These are phyloP conservation scores for Antheraea pernyi DNA, from an alignment of 1,140 invertebrate species.

Conservation along the genomic window DNA sequence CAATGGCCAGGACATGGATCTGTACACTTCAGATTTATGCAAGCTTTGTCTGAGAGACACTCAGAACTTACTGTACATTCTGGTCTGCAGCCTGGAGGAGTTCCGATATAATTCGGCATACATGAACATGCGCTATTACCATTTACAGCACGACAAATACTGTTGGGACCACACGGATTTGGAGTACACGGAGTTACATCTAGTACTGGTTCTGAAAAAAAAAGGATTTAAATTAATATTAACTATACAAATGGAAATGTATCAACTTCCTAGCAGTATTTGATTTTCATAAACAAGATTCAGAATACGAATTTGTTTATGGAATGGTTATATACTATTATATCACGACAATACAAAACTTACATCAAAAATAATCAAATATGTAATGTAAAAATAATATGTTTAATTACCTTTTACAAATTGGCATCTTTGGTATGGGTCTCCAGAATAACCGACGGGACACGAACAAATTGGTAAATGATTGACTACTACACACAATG, in stretches of 20 bases:
- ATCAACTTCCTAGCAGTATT: neutral
- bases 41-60: slow-evolving; percentile 83
- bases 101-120: slow-evolving; percentile 84
- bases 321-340: slow-evolving; percentile 21
- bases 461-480: slow-evolving; percentile 87
- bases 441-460: slow-evolving; percentile 82
- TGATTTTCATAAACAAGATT: too few species aligned
- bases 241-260: neutral
- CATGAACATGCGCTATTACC: slow-evolving; percentile 86
- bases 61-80: slow-evolving; percentile 86
- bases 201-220: slow-evolving; percentile 38
- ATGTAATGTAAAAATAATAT: slow-evolving; percentile 14
- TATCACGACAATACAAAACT: slow-evolving; percentile 33
- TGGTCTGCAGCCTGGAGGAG: slow-evolving; percentile 86
- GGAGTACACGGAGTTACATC: slow-evolving; percentile 80
- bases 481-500: slow-evolving; percentile 86
- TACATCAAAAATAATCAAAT: slow-evolving; percentile 24
- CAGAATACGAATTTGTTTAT: neutral
- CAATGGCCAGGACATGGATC: slow-evolving; percentile 87
- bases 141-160: slow-evolving; percentile 83
- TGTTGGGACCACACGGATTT: slow-evolving; percentile 87
- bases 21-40: slow-evolving; percentile 83
- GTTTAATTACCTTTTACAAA: slow-evolving; percentile 46
- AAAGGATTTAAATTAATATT: slow-evolving; percentile 2
- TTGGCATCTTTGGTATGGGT: slow-evolving; percentile 82